These are phyloP conservation scores for Lagodon rhomboides DNA, from an alignment of 2,797 vertebrate genomes.

Conservation along the genomic window DNA sequence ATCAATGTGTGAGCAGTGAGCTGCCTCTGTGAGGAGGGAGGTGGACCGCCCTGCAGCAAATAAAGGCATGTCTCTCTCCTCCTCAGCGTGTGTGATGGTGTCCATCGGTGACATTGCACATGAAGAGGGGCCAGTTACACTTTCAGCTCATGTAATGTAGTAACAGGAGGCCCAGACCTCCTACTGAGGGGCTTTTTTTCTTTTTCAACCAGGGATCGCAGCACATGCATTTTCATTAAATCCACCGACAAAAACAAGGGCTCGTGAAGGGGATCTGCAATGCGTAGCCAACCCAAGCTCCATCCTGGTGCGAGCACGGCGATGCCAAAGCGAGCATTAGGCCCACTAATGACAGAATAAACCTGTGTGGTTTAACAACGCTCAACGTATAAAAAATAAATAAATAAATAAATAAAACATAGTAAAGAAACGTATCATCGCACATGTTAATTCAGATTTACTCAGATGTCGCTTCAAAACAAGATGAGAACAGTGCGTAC, in stretches of 20 bases:
- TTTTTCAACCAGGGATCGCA: slow-evolving; percentile 50
- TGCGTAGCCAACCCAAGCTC: slow-evolving; percentile 77
- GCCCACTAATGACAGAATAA: slow-evolving; percentile 32
- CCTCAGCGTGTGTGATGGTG: slow-evolving; percentile 10
- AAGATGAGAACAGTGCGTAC: slow-evolving; percentile 23
- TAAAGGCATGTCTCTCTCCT: slow-evolving; percentile 43
- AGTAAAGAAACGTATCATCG: not conserved
- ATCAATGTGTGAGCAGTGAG: slow-evolving; percentile 38
- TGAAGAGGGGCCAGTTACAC: slow-evolving; percentile 52
- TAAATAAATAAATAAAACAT: not conserved
- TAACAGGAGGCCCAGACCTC: slow-evolving; percentile 26
- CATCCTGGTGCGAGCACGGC: slow-evolving; percentile 50
- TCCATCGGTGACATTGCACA: slow-evolving; percentile 57
- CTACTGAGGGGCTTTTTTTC: not conserved
- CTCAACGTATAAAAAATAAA: not conserved
- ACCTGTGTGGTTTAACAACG: slow-evolving; percentile 9
- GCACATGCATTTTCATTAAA: slow-evolving; percentile 69
- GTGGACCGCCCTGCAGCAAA: slow-evolving; percentile 78
- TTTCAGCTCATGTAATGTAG: slow-evolving; percentile 43
- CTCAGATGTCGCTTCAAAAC: not conserved
- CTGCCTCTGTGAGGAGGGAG: slow-evolving; percentile 39
- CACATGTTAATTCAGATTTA: not conserved
- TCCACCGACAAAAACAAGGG: slow-evolving; percentile 52
- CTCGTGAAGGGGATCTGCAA: slow-evolving; percentile 82
- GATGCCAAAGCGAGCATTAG: slow-evolving; percentile 50